Evolutionary conservation across 1,140 invertebrate genomes (phyloP).

Genomic region (Nasonia giraulti): DNA sequence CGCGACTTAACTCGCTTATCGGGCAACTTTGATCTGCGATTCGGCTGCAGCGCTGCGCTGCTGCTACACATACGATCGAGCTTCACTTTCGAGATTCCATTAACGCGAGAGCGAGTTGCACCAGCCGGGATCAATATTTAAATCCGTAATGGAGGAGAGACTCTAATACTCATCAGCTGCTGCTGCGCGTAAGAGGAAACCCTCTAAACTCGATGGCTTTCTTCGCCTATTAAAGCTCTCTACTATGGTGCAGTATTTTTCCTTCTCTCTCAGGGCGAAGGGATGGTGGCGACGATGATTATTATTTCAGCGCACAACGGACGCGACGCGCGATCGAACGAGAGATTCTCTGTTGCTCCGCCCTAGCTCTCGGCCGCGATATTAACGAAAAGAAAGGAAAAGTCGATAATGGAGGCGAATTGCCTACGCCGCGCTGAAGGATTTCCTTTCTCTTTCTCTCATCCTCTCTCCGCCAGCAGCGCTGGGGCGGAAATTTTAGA

Average conservation of each 20-base stretch:
- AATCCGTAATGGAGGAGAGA: constrained; percentile 55
- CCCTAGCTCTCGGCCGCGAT: constrained; percentile 10
- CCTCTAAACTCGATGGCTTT: not conserved
- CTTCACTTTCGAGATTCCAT: constrained; percentile 50
- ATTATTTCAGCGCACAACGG: too few species aligned
- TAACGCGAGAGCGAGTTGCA: constrained; percentile 46
- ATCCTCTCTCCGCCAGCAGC: not conserved
- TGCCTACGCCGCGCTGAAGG: constrained; percentile 46
- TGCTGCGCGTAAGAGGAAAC: not conserved
- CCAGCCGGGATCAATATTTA: constrained; percentile 63
- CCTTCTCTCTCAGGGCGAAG: too few species aligned
- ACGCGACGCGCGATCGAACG: too few species aligned
- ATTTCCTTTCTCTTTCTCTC: constrained; percentile 52
- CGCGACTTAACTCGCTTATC: constrained; percentile 55
- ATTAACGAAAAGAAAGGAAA: constrained; percentile 48
- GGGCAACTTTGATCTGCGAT: constrained; percentile 59
- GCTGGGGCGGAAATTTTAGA: constrained; percentile 57
- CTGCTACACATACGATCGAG: not conserved
- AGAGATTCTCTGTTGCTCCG: not conserved
- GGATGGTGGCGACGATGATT: too few species aligned
- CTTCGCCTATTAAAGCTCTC: too few species aligned
- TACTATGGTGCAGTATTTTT: too few species aligned
- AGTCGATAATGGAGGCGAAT: constrained; percentile 55
- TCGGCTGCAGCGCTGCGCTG: not conserved
- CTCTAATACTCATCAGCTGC: too few species aligned